These are phyloP conservation scores for Cydia amplana DNA, from an alignment of 1,140 invertebrate species.

Conservation along the genomic window DNA sequence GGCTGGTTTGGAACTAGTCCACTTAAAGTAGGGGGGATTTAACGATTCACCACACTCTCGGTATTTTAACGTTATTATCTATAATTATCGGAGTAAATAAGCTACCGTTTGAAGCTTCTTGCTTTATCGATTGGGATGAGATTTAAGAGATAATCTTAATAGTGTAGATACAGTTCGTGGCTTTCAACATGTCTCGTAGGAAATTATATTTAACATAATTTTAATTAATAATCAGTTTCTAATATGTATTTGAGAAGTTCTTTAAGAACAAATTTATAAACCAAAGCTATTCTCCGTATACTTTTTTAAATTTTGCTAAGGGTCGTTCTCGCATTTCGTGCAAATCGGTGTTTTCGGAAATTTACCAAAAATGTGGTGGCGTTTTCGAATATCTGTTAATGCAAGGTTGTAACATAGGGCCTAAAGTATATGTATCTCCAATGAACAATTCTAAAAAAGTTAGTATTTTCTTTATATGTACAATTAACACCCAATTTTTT, in stretches of 20 bases:
- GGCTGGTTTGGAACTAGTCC: background rate
- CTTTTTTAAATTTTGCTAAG: no score
- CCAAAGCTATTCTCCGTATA: no score
- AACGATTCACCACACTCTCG: conserved; percentile 2
- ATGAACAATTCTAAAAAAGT: no score
- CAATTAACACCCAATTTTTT: no score
- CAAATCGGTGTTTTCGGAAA: no score
- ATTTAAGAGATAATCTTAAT: conserved; percentile 24
- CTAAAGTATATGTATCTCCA: no score
- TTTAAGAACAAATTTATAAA: no score
- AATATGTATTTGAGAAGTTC: background rate
- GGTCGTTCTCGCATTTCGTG: no score
- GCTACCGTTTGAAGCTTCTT: conserved; percentile 22
- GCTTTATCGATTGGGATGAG: background rate
- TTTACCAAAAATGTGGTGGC: no score
- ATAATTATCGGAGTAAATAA: conserved; percentile 28
- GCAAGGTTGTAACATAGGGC: no score
- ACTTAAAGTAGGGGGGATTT: conserved; percentile 24
- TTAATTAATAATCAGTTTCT: background rate
- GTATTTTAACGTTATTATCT: conserved; percentile 26
- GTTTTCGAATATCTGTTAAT: no score
- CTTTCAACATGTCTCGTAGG: background rate
- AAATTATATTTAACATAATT: background rate
- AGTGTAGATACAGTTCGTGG: conserved; percentile 2
- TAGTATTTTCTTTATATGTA: no score